Percentiles rank a stretch among this genome's conserved stretches.
Evolutionary conservation across 2,797 vertebrate genomes (phyloP).

Genomic region (Molothrus ater): DNA sequence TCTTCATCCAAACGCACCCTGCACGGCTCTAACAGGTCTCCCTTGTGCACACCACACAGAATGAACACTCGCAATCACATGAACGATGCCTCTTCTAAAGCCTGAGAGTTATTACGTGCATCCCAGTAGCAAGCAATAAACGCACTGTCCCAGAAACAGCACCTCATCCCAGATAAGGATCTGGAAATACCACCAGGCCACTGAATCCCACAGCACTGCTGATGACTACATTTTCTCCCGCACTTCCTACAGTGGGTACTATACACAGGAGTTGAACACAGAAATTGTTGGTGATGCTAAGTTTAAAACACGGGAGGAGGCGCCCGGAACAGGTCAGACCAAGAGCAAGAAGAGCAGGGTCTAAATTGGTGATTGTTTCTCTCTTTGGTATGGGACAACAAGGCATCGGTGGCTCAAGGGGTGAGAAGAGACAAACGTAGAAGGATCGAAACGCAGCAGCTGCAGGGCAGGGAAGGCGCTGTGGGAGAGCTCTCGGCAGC

Average conservation of each 20-base stretch:
- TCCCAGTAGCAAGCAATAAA: background rate
- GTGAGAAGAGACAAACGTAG: background rate
- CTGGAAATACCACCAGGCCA: background rate
- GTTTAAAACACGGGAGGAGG: background rate
- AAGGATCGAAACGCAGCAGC: background rate
- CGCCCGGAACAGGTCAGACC: background rate
- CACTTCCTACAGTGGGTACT: background rate
- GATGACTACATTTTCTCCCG: background rate
- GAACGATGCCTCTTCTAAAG: background rate
- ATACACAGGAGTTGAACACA: background rate
- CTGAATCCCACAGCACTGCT: background rate
- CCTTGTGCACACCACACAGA: accelerated
- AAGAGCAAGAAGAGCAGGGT: background rate
- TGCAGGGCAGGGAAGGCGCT: background rate
- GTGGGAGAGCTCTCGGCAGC: background rate
- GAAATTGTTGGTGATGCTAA: background rate
- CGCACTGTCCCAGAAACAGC: background rate
- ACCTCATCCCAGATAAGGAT: background rate
- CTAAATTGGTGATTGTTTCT: background rate
- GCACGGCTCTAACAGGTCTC: background rate
- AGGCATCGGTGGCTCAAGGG: background rate
- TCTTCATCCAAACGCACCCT: background rate
- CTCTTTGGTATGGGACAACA: background rate
- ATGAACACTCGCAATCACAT: accelerated
- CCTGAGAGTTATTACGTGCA: background rate